Conservation (phyloP, 2,888 invertebrate genomes). For the Xestoiulus laeticollis region DNA sequence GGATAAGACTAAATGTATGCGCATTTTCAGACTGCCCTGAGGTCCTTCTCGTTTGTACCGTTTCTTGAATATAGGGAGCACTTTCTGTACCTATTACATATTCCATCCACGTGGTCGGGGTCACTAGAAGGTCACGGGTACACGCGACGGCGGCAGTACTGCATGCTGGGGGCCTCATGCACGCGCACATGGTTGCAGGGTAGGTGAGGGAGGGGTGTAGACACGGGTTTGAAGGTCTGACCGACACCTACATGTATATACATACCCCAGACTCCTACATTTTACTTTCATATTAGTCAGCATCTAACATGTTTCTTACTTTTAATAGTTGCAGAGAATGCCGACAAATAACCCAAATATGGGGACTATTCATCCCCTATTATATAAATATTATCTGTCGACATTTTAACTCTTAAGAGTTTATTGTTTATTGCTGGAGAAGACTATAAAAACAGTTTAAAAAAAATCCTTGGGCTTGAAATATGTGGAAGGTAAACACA, state of each 20-base stretch:
- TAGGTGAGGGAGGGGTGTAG: not conserved
- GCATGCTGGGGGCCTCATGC: constrained; percentile 16
- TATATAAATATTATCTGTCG: constrained; percentile 31
- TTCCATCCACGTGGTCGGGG: not conserved
- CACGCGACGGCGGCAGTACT: constrained; percentile 29
- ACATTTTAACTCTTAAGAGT: not conserved
- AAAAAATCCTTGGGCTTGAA: not conserved
- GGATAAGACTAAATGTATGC: not conserved
- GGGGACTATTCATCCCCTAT: constrained; percentile 2
- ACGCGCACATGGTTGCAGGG: not conserved
- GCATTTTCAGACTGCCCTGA: not conserved
- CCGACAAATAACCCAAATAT: constrained; percentile 31
- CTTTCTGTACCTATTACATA: not conserved
- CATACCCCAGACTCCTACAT: constrained; percentile 15
- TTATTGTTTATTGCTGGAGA: not conserved
- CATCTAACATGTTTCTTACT: not conserved
- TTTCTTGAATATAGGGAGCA: not conserved
- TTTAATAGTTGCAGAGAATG: not conserved
- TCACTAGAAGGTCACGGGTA: constrained; percentile 34
- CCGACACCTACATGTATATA: not conserved
- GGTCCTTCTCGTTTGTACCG: not conserved
- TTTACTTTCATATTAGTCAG: constrained; percentile 16
- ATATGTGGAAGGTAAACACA: not conserved
- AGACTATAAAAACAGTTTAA: not conserved
- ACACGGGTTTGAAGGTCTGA: constrained; percentile 35